Base-by-base conservation (phyloP, 1,140 invertebrate genomes). In the Pomphorhynchus laevis region DNA sequence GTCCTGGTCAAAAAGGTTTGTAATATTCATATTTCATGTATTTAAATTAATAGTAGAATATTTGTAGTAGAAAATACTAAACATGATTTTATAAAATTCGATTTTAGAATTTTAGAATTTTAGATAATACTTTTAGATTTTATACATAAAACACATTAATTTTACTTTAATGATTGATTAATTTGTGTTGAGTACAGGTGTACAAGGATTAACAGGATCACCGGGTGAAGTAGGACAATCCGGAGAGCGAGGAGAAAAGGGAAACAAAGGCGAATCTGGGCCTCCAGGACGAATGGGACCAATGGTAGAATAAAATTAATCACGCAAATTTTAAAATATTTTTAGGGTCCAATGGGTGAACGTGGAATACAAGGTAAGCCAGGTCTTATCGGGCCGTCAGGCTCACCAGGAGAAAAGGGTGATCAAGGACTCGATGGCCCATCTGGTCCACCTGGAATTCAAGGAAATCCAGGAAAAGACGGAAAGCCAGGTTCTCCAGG, bases 381-480 rank as follows among this genome's bases (percentile, higher is more conserved):
- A 58, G 72, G 71, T 34, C 68, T 69, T 50, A 57, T 64, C 41
- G 72, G 72, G 40, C 58, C 64, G 8, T 58, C 67, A 23, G 71
- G 72, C 20, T 20, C 23, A 16, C 12, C 18, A 4, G 41, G 41
- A 8, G 33, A 34, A 6, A 18, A 34, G n/a, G 40, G 40, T 16
- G 58, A 62, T 4, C n/a, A 31, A 9, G 31, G 38, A 20, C 20
- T n/a, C 12, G 4, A 47, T 25, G 68, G 69, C 16, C 58, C 62
- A 1, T 38, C 58, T 25, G 68, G 68, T 3, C 64, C 63, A 17
- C 67, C 69, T 54, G 69, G 69, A 47, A n/a, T n/a, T n/a, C n/a
- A n/a, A n/a, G 41, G 41, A 2, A 5, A n/a, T 8, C 24, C 3
- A 23, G 42, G 42, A 23, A 17, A 12, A 18, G 14, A 34, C 16